A percentile compares a stretch with the other conserved stretches of the same genome.
phyloP scores from a whole-genome alignment of 2,888 invertebrate genomes.

The Girardia tigrina region DNA sequence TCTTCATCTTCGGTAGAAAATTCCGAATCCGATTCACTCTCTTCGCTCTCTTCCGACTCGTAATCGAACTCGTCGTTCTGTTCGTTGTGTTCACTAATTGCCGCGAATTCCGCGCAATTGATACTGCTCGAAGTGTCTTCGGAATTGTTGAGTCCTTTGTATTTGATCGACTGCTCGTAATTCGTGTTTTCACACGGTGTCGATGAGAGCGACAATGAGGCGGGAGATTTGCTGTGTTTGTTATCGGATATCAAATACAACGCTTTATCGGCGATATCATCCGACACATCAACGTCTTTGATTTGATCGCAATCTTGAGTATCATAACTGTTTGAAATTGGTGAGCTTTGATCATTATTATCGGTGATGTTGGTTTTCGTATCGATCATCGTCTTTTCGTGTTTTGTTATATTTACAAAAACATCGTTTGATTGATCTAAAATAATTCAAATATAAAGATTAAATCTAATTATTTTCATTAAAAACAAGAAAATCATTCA shows the following conservation, averaged over 20 bases:
- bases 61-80: not conserved
- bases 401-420: no score
- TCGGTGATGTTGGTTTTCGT: not conserved
- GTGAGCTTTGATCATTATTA: not conserved
- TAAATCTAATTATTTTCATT: not conserved
- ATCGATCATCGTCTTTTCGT: no score
- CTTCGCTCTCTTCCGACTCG: constrained; percentile 6
- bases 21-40: constrained; percentile 4
- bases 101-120: not conserved
- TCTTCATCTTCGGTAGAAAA: constrained; percentile 8
- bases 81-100: constrained; percentile 1
- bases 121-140: constrained; percentile 12
- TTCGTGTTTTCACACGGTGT: constrained; percentile 11
- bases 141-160: not conserved
- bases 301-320: not conserved
- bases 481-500: not conserved
- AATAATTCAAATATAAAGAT: not conserved
- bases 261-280: not conserved
- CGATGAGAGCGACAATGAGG: not conserved
- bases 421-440: not conserved
- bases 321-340: not conserved
- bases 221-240: not conserved
- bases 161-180: constrained; percentile 5
- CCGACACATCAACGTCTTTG: not conserved
- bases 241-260: constrained; percentile 11